A percentile compares a stretch with the other conserved stretches of the same genome.
phyloP scores from a whole-genome alignment of 2,797 vertebrate species.

The Telmatherina bonti region DNA sequence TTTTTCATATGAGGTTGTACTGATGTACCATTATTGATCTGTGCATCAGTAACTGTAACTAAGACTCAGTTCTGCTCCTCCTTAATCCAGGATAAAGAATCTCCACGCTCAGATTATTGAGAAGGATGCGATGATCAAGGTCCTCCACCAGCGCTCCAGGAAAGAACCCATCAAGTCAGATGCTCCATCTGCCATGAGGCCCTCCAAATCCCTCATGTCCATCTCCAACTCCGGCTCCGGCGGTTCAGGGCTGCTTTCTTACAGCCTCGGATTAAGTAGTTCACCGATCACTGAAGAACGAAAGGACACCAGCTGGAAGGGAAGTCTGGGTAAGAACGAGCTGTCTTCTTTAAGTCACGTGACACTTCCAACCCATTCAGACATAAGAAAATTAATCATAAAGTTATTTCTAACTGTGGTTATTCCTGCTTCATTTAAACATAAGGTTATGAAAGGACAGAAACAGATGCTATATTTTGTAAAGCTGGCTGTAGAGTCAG shows the following conservation, averaged over 20 bases:
- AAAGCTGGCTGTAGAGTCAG: too few species aligned
- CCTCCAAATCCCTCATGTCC: constrained; percentile 97
- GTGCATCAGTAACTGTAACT: too few species aligned
- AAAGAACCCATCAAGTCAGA: constrained; percentile 94
- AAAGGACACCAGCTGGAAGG: constrained; percentile 95
- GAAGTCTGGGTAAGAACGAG: constrained; percentile 89
- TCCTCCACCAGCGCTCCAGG: constrained; percentile 95
- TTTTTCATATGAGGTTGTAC: too few species aligned
- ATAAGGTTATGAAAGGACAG: too few species aligned
- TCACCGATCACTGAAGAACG: constrained; percentile 95
- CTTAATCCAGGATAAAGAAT: constrained; percentile 91
- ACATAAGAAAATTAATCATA: not conserved
- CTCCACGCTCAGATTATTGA: constrained; percentile 99
- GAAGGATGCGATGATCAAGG: constrained; percentile 99
- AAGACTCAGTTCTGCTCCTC: not conserved
- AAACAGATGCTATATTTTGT: too few species aligned
- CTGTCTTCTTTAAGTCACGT: not conserved
- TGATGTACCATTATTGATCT: too few species aligned
- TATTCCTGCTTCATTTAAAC: not conserved
- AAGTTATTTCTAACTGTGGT: too few species aligned
- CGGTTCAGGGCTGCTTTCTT: constrained; percentile 90
- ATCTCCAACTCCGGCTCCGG: constrained; percentile 90
- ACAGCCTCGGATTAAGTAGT: constrained; percentile 90
- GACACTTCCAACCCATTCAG: not conserved
- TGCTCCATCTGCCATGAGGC: constrained; percentile 92